Conservation (phyloP, 2,888 invertebrate species). For the Diaprepes abbreviatus region DNA sequence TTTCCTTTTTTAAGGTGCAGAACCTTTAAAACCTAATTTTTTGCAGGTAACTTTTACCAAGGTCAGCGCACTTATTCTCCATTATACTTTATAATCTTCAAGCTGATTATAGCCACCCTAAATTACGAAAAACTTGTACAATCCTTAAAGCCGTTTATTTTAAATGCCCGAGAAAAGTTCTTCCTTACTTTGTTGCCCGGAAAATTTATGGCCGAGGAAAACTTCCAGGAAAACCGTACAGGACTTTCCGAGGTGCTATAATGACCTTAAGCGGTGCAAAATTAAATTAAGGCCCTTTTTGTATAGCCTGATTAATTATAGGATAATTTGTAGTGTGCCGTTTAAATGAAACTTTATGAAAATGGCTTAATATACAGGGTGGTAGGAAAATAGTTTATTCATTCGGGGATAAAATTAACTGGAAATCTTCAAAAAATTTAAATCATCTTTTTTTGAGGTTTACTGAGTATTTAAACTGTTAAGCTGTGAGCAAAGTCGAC, state of each 20-base stretch:
- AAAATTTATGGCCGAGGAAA: slow-evolving; percentile 7
- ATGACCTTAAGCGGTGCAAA: background rate
- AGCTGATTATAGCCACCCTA: slow-evolving; percentile 3
- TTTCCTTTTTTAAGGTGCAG: too few species aligned
- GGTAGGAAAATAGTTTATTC: too few species aligned
- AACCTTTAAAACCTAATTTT: too few species aligned
- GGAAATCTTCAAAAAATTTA: too few species aligned
- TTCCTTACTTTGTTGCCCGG: background rate
- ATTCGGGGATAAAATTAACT: too few species aligned
- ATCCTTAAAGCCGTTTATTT: slow-evolving; percentile 7
- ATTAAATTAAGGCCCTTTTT: slow-evolving; percentile 4
- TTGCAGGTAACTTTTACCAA: too few species aligned
- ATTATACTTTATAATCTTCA: too few species aligned
- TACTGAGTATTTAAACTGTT: too few species aligned
- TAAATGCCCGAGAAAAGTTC: background rate
- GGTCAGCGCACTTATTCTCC: too few species aligned
- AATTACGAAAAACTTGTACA: background rate
- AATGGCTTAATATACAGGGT: too few species aligned
- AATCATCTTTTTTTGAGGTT: too few species aligned
- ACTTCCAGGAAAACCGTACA: background rate
- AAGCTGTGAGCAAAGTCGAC: too few species aligned
- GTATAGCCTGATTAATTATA: background rate
- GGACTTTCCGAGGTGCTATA: background rate
- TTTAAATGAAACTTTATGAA: background rate
- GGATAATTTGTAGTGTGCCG: background rate